phyloP scores from a whole-genome alignment of 2,113 vertebrate genomes.

The Tringa solitaria region DNA sequence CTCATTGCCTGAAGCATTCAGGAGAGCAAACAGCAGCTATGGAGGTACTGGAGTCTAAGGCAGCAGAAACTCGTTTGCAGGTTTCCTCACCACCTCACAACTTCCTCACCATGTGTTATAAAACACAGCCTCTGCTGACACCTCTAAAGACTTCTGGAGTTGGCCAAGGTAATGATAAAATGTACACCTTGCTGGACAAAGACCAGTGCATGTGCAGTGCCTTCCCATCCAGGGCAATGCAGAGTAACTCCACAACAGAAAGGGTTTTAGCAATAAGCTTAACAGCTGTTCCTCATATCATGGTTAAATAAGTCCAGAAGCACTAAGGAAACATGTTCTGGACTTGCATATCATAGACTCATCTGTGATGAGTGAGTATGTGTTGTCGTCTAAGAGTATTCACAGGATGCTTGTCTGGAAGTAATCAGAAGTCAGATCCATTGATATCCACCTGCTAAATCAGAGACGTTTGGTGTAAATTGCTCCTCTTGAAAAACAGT shows the following conservation, averaged over 20 bases:
- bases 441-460: not conserved
- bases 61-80: not conserved
- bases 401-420: not conserved
- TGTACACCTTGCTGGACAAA: not conserved
- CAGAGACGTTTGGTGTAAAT: not conserved
- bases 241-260: not conserved
- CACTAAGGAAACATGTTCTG: not conserved
- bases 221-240: not conserved
- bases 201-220: not conserved
- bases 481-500: not conserved
- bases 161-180: not conserved
- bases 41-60: not conserved
- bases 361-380: not conserved
- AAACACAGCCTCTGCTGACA: not conserved
- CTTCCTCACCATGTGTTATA: not conserved
- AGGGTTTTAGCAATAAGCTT: not conserved
- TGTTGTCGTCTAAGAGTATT: not conserved
- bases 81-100: not conserved
- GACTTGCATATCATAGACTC: accelerated
- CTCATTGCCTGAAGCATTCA: not conserved
- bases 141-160: not conserved
- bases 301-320: not conserved
- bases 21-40: not conserved
- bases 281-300: not conserved
- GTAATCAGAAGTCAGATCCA: not conserved